Evolutionary conservation across 2,888 invertebrate species (phyloP).

Genomic region (Drosophila limbata): DNA sequence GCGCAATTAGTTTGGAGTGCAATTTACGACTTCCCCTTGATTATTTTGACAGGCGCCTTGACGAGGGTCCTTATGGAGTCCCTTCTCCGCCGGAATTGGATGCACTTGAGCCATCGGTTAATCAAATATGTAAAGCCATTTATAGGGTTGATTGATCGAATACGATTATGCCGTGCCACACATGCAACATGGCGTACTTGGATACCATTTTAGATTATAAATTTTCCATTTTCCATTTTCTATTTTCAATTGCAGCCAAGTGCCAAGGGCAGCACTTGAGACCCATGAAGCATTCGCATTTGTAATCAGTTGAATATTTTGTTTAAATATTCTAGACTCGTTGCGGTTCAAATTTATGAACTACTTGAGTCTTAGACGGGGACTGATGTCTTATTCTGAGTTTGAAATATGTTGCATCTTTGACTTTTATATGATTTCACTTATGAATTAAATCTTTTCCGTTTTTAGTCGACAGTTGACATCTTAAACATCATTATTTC

Average conservation of each 20-base stretch:
- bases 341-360: slow-evolving; percentile 63
- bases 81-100: slow-evolving; percentile 5
- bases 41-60: slow-evolving; percentile 68
- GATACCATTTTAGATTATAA: slow-evolving; percentile 41
- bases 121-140: slow-evolving; percentile 45
- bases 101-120: slow-evolving; percentile 57
- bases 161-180: slow-evolving; percentile 25
- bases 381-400: slow-evolving; percentile 39
- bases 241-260: slow-evolving; percentile 12
- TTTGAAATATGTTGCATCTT: slow-evolving; percentile 7
- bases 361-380: slow-evolving; percentile 62
- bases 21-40: slow-evolving; percentile 74
- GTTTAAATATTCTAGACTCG: slow-evolving; percentile 68
- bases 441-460: slow-evolving; percentile 33
- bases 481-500: slow-evolving; percentile 35
- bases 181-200: slow-evolving; percentile 49
- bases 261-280: slow-evolving; percentile 67
- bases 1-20: slow-evolving; percentile 27
- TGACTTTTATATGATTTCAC: slow-evolving; percentile 15
- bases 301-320: slow-evolving; percentile 55
- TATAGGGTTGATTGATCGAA: slow-evolving; percentile 37
- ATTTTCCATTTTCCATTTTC: slow-evolving; percentile 39
- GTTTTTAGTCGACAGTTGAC: slow-evolving; percentile 42
- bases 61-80: slow-evolving; percentile 55
- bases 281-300: slow-evolving; percentile 51